phyloP scores from a whole-genome alignment of 2,113 vertebrate species.

The Glaucidium brasilianum region DNA sequence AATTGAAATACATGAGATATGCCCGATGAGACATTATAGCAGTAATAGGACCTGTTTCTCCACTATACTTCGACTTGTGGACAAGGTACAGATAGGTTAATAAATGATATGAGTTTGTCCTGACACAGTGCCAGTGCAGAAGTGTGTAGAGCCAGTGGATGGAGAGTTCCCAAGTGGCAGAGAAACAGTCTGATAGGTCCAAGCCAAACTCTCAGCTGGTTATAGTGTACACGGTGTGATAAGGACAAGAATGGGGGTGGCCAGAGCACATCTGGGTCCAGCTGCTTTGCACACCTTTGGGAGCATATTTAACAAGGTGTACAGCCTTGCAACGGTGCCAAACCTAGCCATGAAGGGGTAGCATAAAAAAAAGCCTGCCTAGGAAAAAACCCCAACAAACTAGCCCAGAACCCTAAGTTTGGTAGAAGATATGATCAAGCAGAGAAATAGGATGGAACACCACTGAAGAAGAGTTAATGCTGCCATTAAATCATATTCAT shows the following conservation, averaged over 20 bases:
- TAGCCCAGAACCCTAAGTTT: not conserved
- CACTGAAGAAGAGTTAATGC: conserved; percentile 4
- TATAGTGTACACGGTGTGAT: not conserved
- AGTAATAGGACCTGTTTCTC: not conserved
- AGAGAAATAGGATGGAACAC: not conserved
- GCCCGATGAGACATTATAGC: not conserved
- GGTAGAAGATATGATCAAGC: not conserved
- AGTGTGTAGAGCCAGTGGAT: not conserved
- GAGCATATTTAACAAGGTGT: fast-evolving
- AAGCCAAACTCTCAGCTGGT: not conserved
- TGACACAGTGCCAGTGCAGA: fast-evolving
- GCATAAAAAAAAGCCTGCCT: not conserved
- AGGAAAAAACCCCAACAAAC: not conserved
- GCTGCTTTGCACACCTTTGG: not conserved
- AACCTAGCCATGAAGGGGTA: not conserved
- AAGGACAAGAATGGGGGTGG: not conserved
- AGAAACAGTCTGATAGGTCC: not conserved
- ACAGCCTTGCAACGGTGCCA: not conserved
- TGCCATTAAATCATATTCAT: conserved; percentile 56
- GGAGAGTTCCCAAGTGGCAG: not conserved
- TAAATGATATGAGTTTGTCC: not conserved
- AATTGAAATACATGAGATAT: not conserved
- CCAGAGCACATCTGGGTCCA: not conserved
- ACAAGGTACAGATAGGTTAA: not conserved
- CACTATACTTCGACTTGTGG: not conserved